Evolutionary conservation across 2,113 vertebrate genomes (phyloP).

Genomic region (Vidua chalybeata): DNA sequence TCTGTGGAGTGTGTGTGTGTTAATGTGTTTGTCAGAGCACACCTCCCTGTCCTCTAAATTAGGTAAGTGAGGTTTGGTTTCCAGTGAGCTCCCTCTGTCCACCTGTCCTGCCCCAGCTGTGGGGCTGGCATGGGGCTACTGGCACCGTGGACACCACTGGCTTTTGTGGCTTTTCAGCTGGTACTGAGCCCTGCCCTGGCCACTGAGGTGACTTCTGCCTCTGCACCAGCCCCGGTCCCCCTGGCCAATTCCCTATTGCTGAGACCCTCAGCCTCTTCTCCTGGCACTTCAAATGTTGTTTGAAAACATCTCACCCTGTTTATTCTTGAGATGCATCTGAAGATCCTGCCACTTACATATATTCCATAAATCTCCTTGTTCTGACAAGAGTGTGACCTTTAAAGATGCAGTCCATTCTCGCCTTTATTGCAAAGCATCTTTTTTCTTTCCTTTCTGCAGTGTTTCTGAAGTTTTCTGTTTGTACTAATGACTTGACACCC

Average conservation of each 20-base stretch:
- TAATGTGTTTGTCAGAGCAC: background rate
- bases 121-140: background rate
- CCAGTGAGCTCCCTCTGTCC: background rate
- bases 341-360: background rate
- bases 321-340: background rate
- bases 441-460: background rate
- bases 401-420: background rate
- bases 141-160: background rate
- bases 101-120: background rate
- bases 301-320: background rate
- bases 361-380: conserved; percentile 23
- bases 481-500: conserved; percentile 39
- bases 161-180: background rate
- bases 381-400: background rate
- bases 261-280: background rate
- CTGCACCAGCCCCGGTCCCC: background rate
- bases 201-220: background rate
- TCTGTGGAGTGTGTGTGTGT: background rate
- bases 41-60: background rate
- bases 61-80: background rate
- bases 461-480: conserved; percentile 34
- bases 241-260: background rate
- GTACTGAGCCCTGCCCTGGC: background rate
- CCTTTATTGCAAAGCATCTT: conserved; percentile 21
- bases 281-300: background rate